Evolutionary conservation across 2,797 vertebrate genomes (phyloP).

Genomic region (Pangasius mekongensis): DNA sequence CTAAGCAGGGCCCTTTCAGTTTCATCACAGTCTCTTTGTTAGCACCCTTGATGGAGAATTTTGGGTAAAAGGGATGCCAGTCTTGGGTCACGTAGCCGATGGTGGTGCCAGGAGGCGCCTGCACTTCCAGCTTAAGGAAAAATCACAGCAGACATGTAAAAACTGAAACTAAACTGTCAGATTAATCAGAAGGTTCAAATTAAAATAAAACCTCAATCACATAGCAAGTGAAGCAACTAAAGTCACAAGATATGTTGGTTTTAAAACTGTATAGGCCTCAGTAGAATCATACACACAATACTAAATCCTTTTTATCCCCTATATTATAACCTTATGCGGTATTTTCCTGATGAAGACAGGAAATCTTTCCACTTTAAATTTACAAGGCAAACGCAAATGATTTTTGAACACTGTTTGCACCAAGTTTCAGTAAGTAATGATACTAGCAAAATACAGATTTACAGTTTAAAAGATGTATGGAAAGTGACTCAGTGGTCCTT

Average conservation of each 20-base stretch:
- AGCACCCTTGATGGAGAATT: conserved; percentile 83
- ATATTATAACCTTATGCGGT: neutral
- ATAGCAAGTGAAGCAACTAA: neutral
- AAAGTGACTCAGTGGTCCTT: neutral
- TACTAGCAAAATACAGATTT: no score
- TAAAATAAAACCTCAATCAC: neutral
- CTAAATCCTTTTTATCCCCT: neutral
- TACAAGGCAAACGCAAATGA: neutral
- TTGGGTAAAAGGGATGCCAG: conserved; percentile 86
- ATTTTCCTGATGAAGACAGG: neutral
- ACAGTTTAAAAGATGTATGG: neutral
- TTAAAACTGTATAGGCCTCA: no score
- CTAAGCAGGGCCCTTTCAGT: conserved; percentile 85
- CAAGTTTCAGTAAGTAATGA: neutral
- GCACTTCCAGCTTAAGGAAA: conserved; percentile 83
- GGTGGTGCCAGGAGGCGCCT: conserved; percentile 86
- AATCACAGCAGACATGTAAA: neutral
- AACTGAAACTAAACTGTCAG: neutral
- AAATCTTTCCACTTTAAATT: neutral
- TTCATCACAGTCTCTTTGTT: conserved; percentile 81
- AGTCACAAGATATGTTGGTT: neutral
- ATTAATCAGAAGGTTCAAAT: neutral
- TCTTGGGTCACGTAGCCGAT: conserved; percentile 85
- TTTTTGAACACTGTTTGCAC: neutral
- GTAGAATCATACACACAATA: no score